Conservation (phyloP, 2,888 invertebrate species). For the Sericinus montela region DNA sequence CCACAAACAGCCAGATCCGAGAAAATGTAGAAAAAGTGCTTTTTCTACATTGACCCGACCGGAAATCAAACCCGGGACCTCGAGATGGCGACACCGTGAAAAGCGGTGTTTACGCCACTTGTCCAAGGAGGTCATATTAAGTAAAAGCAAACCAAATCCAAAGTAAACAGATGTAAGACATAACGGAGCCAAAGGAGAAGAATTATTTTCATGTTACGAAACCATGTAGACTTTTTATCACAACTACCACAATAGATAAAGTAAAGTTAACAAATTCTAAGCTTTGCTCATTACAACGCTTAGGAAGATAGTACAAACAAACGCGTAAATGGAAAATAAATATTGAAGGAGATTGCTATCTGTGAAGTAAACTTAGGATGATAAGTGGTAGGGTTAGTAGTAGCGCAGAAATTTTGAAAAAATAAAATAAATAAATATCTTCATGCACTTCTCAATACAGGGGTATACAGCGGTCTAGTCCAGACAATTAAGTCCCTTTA, state of each 20-base stretch:
- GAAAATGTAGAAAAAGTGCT: too few species aligned
- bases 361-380: conserved; percentile 2
- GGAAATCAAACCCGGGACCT: too few species aligned
- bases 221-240: conserved; percentile 1
- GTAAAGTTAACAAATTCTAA: conserved; percentile 13
- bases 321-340: conserved; percentile 32
- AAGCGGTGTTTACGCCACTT: too few species aligned
- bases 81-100: too few species aligned
- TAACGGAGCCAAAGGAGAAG: conserved; percentile 7
- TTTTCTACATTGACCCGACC: too few species aligned
- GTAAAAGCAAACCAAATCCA: background rate
- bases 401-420: too few species aligned
- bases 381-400: background rate
- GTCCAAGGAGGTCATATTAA: too few species aligned
- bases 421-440: too few species aligned
- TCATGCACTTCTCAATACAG: too few species aligned
- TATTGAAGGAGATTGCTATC: conserved; percentile 27
- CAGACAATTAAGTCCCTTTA: too few species aligned
- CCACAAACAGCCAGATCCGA: too few species aligned
- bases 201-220: conserved; percentile 6
- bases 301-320: conserved; percentile 20
- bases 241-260: conserved; percentile 12
- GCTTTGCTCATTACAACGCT: conserved; percentile 11
- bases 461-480: too few species aligned
- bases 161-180: conserved; percentile 7